Percentiles rank a stretch among this genome's conserved stretches.
phyloP scores from a whole-genome alignment of 2,888 invertebrate genomes.

The Tipula helvola region DNA sequence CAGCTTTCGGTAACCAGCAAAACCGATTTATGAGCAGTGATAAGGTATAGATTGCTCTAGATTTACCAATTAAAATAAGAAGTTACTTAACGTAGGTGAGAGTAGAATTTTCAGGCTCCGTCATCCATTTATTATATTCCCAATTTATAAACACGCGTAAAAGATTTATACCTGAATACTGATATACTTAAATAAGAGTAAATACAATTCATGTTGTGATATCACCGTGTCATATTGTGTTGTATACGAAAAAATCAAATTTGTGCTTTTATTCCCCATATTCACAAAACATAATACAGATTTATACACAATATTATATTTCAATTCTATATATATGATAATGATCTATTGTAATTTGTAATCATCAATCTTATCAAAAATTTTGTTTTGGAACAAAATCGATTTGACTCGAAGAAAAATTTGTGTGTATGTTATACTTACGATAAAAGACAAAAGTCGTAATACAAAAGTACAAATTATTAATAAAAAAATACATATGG shows the following conservation, averaged over 20 bases:
- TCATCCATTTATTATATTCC: background rate
- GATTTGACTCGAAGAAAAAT: background rate
- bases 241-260: background rate
- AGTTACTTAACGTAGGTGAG: too few species aligned
- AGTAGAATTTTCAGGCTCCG: too few species aligned
- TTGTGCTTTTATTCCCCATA: background rate
- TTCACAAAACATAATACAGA: background rate
- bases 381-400: background rate
- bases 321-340: background rate
- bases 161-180: background rate
- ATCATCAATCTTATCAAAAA: background rate
- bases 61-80: too few species aligned
- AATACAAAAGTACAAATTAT: background rate
- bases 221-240: background rate
- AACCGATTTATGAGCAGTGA: too few species aligned
- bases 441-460: background rate
- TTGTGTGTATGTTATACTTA: background rate
- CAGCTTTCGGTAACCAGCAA: too few species aligned
- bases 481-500: background rate
- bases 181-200: background rate
- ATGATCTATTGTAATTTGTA: background rate
- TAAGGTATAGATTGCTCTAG: too few species aligned
- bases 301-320: background rate
- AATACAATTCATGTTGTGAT: background rate
- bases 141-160: background rate